Base-by-base conservation (phyloP, 2,113 vertebrate species). In the Cochlearius cochlearius region DNA sequence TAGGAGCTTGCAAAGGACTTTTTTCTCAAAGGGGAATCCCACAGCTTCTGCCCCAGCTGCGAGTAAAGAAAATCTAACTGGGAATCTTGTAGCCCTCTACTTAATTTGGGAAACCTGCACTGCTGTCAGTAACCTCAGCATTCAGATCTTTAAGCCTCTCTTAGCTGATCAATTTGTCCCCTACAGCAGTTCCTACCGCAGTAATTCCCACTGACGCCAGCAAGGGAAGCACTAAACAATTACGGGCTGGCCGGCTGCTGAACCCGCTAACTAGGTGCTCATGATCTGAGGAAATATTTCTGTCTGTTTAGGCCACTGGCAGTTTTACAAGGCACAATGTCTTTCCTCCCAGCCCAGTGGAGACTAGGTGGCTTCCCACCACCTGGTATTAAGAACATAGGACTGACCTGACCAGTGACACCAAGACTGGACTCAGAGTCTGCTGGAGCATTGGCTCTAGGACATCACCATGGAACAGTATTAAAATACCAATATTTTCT, bases 131-230 rank as follows among this genome's bases (percentile, higher is more conserved):
- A 94, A 92, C 81, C 53, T 55, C 36, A 91, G 68, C 53, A 43
- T 74, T 95, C 75, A 90, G 81, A 91, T 86, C 93, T 72, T 95
- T 92, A 97, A 96, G 77, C 47, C 63, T 83, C 80, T 95, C 92
- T 93, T 53, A 86, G 88, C 80, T 96, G 94, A 97, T 97, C 92
- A 92, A 55, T 96, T 92, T 97, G 67, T 86, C 55, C 86, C 94
- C 91, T 87, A 66, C 82, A 97, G 96, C 62, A 41, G 55, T 93
- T 96, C 84, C 86, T 78, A 89, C 82, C 6, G 5, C 29, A 36
- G 77, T 78, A 97, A 96, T 96, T 96, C 94, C 95, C 84, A 86
- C 22, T 18, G 66, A 79, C 0, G 5, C 95, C 75, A 50, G 43
- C 0, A 10, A 50, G 19, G 47, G 78, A 94, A 92, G 71, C 63